Conservation (phyloP, 2,888 invertebrate genomes). For the Didymodactylos carnosus region DNA sequence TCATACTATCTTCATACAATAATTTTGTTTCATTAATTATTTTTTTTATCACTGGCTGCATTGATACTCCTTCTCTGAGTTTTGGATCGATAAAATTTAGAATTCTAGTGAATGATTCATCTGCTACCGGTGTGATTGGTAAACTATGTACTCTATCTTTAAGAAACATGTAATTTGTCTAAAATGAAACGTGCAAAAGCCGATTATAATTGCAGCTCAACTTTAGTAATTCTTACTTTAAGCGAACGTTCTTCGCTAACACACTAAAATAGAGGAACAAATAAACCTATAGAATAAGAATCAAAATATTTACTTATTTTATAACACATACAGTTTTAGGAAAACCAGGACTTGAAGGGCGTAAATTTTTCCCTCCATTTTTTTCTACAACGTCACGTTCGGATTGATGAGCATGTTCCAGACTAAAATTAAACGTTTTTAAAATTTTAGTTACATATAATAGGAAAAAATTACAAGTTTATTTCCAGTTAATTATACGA, state of each 20-base stretch:
- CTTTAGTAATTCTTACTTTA: slow-evolving; percentile 22
- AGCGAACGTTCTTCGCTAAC: slow-evolving; percentile 32
- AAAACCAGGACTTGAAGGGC: slow-evolving; percentile 16
- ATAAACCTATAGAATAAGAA: background rate
- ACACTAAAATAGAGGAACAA: slow-evolving; percentile 22
- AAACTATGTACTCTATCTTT: slow-evolving; percentile 31
- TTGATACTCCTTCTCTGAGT: slow-evolving; percentile 20
- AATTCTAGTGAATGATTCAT: slow-evolving; percentile 29
- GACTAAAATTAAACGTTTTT: too few relatives aligned
- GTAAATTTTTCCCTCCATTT: background rate
- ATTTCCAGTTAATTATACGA: too few relatives aligned
- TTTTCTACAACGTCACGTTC: background rate
- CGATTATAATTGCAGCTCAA: background rate
- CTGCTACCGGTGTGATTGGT: slow-evolving; percentile 31
- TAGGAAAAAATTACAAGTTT: too few relatives aligned
- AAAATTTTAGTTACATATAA: too few relatives aligned
- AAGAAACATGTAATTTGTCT: slow-evolving; percentile 33
- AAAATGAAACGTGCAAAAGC: background rate
- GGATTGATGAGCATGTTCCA: background rate
- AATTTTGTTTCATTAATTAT: slow-evolving; percentile 16
- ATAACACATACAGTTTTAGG: slow-evolving; percentile 17
- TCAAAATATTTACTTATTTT: too few relatives aligned
- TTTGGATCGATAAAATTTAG: slow-evolving; percentile 26
- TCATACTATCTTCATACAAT: slow-evolving; percentile 20
- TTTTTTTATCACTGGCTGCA: slow-evolving; percentile 22